A percentile compares a stretch with the other conserved stretches of the same genome.
Conservation (phyloP, 92 coral and sea anemone genomes). For the Hydrozoanthus gracilis region DNA sequence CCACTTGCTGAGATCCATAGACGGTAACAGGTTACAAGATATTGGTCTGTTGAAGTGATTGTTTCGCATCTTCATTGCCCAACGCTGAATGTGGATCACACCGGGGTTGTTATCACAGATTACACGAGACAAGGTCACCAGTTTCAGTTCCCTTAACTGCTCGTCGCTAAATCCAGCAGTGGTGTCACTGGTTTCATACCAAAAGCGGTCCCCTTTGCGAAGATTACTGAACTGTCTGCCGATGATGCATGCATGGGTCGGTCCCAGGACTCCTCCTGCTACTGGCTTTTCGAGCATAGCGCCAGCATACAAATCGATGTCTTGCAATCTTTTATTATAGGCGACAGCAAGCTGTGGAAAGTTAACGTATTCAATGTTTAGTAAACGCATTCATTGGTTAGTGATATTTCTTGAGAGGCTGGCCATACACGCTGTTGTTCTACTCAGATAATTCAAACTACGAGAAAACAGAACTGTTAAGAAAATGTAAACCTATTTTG, state of each 20-base stretch:
- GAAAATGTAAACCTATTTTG: too few relatives aligned
- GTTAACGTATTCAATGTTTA: too few relatives aligned
- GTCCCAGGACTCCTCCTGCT: constrained; percentile 54
- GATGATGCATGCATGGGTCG: constrained; percentile 51
- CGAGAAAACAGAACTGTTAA: too few relatives aligned
- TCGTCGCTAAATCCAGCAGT: not conserved
- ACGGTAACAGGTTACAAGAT: too few relatives aligned
- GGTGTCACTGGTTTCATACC: constrained; percentile 28
- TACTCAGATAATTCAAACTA: too few relatives aligned
- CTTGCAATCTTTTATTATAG: not conserved
- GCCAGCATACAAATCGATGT: constrained; percentile 51
- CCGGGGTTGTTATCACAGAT: constrained; percentile 49
- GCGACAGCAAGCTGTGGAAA: too few relatives aligned
- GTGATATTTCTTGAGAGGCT: too few relatives aligned
- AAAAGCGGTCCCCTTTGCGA: constrained; percentile 55
- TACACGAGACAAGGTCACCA: constrained; percentile 38
- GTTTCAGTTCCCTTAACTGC: constrained; percentile 44
- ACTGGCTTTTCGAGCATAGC: constrained; percentile 43
- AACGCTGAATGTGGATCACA: not conserved
- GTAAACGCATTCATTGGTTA: too few relatives aligned
- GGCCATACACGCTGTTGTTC: too few relatives aligned
- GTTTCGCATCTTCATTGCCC: not conserved
- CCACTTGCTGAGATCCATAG: too few relatives aligned
- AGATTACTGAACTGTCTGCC: constrained; percentile 51
- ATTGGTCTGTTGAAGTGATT: too few relatives aligned